Evolutionary conservation across 2,113 vertebrate genomes (phyloP).

Genomic region (Himantopus leucocephalus): DNA sequence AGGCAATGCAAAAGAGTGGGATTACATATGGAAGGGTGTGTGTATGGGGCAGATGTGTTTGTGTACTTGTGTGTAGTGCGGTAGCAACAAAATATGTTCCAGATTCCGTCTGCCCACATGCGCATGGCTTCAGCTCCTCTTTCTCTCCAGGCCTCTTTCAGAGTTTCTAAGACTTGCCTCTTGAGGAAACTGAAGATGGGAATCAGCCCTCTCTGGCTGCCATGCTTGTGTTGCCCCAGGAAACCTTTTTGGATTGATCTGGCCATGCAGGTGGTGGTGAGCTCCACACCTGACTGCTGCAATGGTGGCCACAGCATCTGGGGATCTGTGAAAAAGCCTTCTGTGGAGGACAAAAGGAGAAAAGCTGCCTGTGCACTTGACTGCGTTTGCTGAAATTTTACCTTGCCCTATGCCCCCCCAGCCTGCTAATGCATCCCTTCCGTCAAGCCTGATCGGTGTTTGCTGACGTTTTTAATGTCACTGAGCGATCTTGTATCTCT

Average conservation of each 20-base stretch:
- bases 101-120: not conserved
- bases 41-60: not conserved
- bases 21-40: not conserved
- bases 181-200: not conserved
- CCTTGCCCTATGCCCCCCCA: not conserved
- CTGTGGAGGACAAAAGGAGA: not conserved
- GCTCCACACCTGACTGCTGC: not conserved
- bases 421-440: conserved; percentile 44
- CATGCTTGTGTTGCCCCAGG: not conserved
- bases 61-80: not conserved
- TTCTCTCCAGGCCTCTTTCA: not conserved
- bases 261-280: not conserved
- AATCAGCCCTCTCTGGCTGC: not conserved
- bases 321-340: not conserved
- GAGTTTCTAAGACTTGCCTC: not conserved
- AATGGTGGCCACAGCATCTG: not conserved
- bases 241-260: not conserved
- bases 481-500: conserved; percentile 69
- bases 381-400: conserved; percentile 36
- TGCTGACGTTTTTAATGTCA: conserved; percentile 77
- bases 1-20: not conserved
- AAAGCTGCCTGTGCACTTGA: not conserved
- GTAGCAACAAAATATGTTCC: not conserved
- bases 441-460: conserved; percentile 51
- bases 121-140: not conserved